Evolutionary conservation across 2,797 vertebrate genomes (phyloP).

Genomic region (Sandelia bainsii): DNA sequence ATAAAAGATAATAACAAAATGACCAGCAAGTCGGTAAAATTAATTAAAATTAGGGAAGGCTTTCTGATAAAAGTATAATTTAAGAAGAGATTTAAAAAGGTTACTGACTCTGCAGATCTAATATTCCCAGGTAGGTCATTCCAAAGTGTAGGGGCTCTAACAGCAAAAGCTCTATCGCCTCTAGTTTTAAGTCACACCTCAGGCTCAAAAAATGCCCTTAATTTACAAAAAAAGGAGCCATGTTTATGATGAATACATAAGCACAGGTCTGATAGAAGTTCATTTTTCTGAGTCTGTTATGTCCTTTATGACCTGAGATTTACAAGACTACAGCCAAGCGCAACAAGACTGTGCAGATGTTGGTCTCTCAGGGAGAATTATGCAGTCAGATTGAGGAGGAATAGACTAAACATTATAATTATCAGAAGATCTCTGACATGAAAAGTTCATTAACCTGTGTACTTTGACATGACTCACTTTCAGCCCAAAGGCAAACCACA

Average conservation of each 20-base stretch:
- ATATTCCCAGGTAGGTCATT: too few relatives aligned
- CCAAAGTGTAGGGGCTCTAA: too few relatives aligned
- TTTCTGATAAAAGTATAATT: too few relatives aligned
- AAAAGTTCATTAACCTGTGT: conserved; percentile 25
- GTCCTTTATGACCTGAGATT: background rate
- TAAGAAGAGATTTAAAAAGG: too few relatives aligned
- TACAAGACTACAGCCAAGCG: too few relatives aligned
- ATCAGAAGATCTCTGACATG: conserved; percentile 18
- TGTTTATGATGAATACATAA: background rate
- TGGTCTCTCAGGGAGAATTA: background rate
- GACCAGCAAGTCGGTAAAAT: too few relatives aligned
- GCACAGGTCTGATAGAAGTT: background rate
- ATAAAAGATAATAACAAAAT: too few relatives aligned
- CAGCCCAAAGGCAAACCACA: background rate
- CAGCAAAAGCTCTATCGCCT: too few relatives aligned
- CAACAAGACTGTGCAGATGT: conserved; percentile 43
- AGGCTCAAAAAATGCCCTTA: too few relatives aligned
- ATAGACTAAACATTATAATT: conserved; percentile 2
- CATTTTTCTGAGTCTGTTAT: background rate
- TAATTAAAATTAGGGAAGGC: too few relatives aligned
- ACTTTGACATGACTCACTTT: background rate
- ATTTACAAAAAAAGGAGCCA: background rate
- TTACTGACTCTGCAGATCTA: too few relatives aligned
- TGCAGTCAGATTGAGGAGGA: background rate
- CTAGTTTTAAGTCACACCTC: too few relatives aligned